Base-by-base conservation (phyloP, 2,888 invertebrate species). In the Lottia gigantea region DNA sequence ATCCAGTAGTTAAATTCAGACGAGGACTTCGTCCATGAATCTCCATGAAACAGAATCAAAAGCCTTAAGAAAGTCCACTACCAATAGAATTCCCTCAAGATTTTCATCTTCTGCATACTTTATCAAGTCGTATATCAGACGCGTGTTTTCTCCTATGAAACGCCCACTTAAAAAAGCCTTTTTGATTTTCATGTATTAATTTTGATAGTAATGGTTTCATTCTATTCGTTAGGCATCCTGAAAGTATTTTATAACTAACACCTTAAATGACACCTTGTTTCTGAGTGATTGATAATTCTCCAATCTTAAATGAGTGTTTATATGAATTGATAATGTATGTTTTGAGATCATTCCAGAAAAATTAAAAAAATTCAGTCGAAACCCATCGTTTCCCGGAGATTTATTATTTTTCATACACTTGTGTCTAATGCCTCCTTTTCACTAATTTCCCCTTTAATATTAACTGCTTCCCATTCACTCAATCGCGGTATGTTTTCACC, bases 91-190 rank as follows among this genome's bases (percentile, higher is more conserved):
- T 55, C 55, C 55, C n/a, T n/a, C 19, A 55, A 55, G n/a, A 55
- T 55, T 55, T 55, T 55, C 55, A 11, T 19, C 19, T 55, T 55
- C 55, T 55, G 55, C 19, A 55, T 19, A 55, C 19, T 55, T n/a
- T 23, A 55, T 19, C 19, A 55, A 12, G 19, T 55, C 55, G n/a
- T 19, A 55, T 19, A 55, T 19, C n/a, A 55, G 55, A 11, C n/a
- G 55, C 19, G 55, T 55, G 14, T n/a, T 55, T 23, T 55, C 55
- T n/a, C n/a, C 55, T 19, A 55, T 55, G 19, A 55, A 55, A 7
- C 55, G 55, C 55, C 55, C 55, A 55, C 19, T 55, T 55, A 55
- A 55, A 55, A 49, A 55, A 40, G 8, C n/a, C 55, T 14, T 55
- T 55, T 55, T 19, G 55, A 23, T 55, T 23, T 23, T 55, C 55